Evolutionary conservation across 2,113 vertebrate genomes (phyloP), one percentile per base, ranked within the genome.

Genomic region (Silurus meridionalis): DNA sequence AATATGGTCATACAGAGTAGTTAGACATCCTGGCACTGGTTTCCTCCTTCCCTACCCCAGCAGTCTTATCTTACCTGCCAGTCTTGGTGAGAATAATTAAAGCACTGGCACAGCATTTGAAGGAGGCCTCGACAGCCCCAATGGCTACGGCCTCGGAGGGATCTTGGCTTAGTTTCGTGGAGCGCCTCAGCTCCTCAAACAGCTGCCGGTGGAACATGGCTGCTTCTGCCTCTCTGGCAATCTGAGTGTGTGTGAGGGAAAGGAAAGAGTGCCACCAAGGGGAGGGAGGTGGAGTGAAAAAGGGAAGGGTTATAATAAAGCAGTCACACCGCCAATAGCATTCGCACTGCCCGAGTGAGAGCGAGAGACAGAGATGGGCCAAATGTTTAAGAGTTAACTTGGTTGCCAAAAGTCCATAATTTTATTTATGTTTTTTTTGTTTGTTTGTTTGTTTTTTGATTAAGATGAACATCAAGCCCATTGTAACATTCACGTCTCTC

Each of bases 161-260:
- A 92, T 99, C 98, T 7, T 95, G 95, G 93, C 97, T 99, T 92
- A 99, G 93, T 61, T 95, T 92, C 0, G 95, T 94, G 93, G 96
- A 93, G 75, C 97, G 96, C 61, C 98, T 95, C 93, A 99, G 96
- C 88, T 97, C 98, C 93, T 99, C 98, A 88, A 99, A 99, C 95
- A 99, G 96, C 91, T 98, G 96, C 91, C 96, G 95, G 94, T 99
- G 98, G 96, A 97, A 99, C 95, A 95, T 98, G 94, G 98, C 97
- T 15, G 98, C 98, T 94, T 99, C 97, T 80, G 98, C 98, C 95
- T 99, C 98, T 72, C 98, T 97, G 90, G 98, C 98, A 94, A 99
- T 99, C 98, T 99, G 90, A 92, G 57, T 69, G 64, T 10, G 83
- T 85, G 85, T 57, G 37, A 64, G 83, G 60, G 21, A 81, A 57